Percentiles rank a stretch among this genome's conserved stretches.
phyloP scores from a whole-genome alignment of 2,113 vertebrate species.

The Ammodytes marinus region DNA sequence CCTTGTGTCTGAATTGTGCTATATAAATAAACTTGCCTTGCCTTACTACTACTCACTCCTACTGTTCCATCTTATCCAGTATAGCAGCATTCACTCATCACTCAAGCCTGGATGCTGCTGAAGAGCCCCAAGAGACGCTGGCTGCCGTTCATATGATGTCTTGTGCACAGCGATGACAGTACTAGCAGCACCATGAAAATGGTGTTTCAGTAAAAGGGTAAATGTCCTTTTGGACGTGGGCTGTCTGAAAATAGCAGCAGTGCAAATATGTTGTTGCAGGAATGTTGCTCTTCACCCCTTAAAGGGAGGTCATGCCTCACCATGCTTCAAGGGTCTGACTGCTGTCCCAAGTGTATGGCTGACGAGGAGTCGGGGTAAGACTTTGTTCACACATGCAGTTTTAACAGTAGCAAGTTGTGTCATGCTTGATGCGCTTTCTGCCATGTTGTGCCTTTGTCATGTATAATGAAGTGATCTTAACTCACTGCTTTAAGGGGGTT shows the following conservation, averaged over 20 bases:
- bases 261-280: not conserved
- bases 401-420: not conserved
- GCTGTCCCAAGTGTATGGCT: not conserved
- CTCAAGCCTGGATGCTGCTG: not conserved
- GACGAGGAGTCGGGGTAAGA: not conserved
- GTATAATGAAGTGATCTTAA: not conserved
- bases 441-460: not conserved
- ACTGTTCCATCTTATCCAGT: not conserved
- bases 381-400: not conserved
- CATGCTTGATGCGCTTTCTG: not conserved
- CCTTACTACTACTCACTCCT: no score
- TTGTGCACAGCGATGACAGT: constrained; percentile 28
- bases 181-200: constrained; percentile 30
- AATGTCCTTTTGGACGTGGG: constrained; percentile 31
- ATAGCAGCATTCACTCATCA: not conserved
- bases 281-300: not conserved
- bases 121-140: constrained; percentile 2
- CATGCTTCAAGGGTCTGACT: not conserved
- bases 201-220: constrained; percentile 35
- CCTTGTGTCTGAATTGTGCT: no score
- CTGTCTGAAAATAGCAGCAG: constrained; percentile 11
- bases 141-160: constrained; percentile 11
- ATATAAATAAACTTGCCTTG: no score
- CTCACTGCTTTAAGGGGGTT: not conserved
- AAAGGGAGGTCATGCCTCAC: not conserved